Evolutionary conservation across 2,888 invertebrate genomes (phyloP), one percentile per base, ranked within the genome.

Genomic region (Idaea dimidiata): DNA sequence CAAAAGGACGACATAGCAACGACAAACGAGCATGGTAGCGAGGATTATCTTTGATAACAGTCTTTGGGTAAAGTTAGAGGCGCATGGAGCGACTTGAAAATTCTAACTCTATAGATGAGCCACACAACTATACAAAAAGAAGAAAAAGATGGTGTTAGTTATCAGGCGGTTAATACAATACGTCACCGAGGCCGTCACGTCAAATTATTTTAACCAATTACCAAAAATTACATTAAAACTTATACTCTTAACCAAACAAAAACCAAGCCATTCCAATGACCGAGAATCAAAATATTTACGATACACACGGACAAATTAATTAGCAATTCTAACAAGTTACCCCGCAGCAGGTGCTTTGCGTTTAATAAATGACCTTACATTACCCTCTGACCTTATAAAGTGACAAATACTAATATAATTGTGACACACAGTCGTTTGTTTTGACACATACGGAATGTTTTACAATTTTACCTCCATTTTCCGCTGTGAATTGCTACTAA

Each of bases 381-480:
- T 69, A 68, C 68, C 71, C 69, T 63, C 57, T 71, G 71, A 76
- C 75, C 73, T 69, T 68, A 77, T 59, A 63, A 62, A 53, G 63
- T 69, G 72, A 72, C 72, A 76, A 73, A 76, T 74, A 62, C 68
- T 75, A 72, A 72, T 71, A 64, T 31, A 32, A 10, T 10, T 6
- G 61, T 57, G 70, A 75, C 70, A 72, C 60, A 76, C 70, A n/a
- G 70, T n/a, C 24, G 33, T n/a, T 0, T 17, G 57, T 5, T 24
- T 24, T 58, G n/a, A 24, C 59, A 43, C 10, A 43, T 8, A 43
- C 43, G 10, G 6, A 43, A 10, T 8, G 43, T 43, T 43, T 32
- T 32, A 33, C 17, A 32, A 31, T 32, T 17, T 17, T 43, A 43
- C 43, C 43, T 14, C 14, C 43, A 43, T 43, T 43, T 43, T 43